phyloP scores from a whole-genome alignment of 2,888 invertebrate genomes.

The Tridacna crocea region DNA sequence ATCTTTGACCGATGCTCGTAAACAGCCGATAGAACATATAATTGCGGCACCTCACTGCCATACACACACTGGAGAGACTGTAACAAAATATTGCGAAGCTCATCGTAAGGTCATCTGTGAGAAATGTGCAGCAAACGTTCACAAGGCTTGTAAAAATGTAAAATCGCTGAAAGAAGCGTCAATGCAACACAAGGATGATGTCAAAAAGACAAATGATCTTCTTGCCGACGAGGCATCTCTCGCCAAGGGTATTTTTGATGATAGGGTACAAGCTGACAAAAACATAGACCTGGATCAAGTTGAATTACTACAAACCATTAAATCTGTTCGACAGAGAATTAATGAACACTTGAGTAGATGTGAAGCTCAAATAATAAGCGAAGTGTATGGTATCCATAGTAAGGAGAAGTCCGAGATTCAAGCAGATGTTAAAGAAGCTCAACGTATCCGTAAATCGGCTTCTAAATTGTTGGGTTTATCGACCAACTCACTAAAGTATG shows the following conservation, averaged over 20 bases:
- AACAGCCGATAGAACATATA: slow-evolving; percentile 48
- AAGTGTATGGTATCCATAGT: slow-evolving; percentile 50
- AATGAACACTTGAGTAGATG: slow-evolving; percentile 63
- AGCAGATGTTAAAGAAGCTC: slow-evolving; percentile 57
- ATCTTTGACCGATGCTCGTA: slow-evolving; percentile 42
- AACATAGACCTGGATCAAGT: slow-evolving; percentile 46
- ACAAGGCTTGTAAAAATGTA: slow-evolving; percentile 59
- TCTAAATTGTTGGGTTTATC: slow-evolving; percentile 52
- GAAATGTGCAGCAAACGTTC: slow-evolving; percentile 56
- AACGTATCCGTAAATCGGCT: slow-evolving; percentile 58
- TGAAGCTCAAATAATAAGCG: slow-evolving; percentile 55
- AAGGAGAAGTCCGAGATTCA: slow-evolving; percentile 57
- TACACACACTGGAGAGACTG: slow-evolving; percentile 58
- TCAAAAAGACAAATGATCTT: slow-evolving; percentile 26
- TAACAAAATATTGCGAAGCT: slow-evolving; percentile 61
- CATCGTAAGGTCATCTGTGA: slow-evolving; percentile 63
- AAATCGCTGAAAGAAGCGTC: slow-evolving; percentile 49
- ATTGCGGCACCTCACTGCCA: slow-evolving; percentile 56
- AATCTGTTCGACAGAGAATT: slow-evolving; percentile 54
- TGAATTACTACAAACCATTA: slow-evolving; percentile 51
- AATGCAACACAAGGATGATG: slow-evolving; percentile 33
- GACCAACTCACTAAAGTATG: slow-evolving; percentile 48
- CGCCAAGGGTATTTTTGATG: slow-evolving; percentile 55
- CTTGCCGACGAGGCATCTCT: slow-evolving; percentile 56
- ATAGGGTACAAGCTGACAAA: slow-evolving; percentile 49